Conservation (phyloP, 2,888 invertebrate species). For the Polietes domitor region DNA sequence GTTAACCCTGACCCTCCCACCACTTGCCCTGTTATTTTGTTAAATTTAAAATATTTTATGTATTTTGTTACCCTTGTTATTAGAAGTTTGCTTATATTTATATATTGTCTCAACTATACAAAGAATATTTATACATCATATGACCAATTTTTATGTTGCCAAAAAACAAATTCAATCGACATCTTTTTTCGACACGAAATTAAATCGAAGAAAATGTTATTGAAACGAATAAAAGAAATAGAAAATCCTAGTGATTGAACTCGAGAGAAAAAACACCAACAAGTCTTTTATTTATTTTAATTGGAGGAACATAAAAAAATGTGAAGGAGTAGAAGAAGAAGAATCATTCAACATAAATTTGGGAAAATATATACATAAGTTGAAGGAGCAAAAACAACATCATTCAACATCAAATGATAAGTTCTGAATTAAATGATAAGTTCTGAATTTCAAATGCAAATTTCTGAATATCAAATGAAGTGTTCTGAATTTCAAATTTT, state of each 20-base stretch:
- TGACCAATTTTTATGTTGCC: conserved; percentile 34
- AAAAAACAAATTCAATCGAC: conserved; percentile 23
- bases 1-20: neutral
- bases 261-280: conserved; percentile 7
- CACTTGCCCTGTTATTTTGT: neutral
- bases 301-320: neutral
- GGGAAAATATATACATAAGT: no score
- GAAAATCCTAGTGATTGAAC: neutral
- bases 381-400: no score
- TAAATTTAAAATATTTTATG: neutral
- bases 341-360: no score
- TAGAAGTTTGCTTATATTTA: neutral
- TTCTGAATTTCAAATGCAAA: no score
- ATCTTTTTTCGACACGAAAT: conserved; percentile 35
- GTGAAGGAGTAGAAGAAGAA: no score
- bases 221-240: conserved; percentile 24
- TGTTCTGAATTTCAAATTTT: no score
- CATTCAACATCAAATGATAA: no score
- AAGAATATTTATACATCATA: neutral
- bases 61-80: neutral
- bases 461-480: no score
- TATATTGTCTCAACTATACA: neutral
- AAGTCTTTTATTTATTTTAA: neutral
- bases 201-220: neutral
- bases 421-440: no score